Percentiles rank a stretch among this genome's conserved stretches.
Conservation (phyloP, 2,888 invertebrate genomes). For the Leucoma salicis region DNA sequence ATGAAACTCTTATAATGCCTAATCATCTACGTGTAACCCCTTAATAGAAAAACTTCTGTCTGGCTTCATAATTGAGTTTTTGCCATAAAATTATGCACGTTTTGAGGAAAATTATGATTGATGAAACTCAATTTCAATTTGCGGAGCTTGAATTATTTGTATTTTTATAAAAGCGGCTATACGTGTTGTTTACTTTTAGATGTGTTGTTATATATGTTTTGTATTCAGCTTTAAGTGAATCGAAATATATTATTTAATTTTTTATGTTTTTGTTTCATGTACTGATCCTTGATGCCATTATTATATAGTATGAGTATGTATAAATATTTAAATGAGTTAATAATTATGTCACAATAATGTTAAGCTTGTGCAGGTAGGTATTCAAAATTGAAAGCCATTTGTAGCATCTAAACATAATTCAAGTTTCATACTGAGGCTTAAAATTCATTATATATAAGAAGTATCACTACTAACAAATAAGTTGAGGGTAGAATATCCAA, state of each 20-base stretch:
- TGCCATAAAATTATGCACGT: constrained; percentile 36
- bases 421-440: constrained; percentile 27
- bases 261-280: constrained; percentile 75
- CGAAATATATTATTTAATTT: constrained; percentile 41
- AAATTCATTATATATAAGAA: too few relatives aligned
- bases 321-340: constrained; percentile 30
- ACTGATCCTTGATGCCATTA: constrained; percentile 66
- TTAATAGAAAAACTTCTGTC: constrained; percentile 52
- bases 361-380: too few relatives aligned
- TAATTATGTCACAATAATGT: too few relatives aligned
- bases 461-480: too few relatives aligned
- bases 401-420: constrained; percentile 34
- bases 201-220: constrained; percentile 22
- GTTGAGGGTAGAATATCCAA: too few relatives aligned
- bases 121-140: constrained; percentile 22
- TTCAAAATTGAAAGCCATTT: constrained; percentile 10
- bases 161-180: background rate
- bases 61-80: constrained; percentile 39
- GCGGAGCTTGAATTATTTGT: constrained; percentile 21
- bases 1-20: constrained; percentile 51
- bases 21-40: constrained; percentile 46
- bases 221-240: constrained; percentile 17
- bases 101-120: constrained; percentile 34
- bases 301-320: constrained; percentile 74
- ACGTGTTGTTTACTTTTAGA: constrained; percentile 11